These are phyloP conservation scores for Chaetops frenatus DNA, from an alignment of 2,113 vertebrate genomes.

Conservation along the genomic window DNA sequence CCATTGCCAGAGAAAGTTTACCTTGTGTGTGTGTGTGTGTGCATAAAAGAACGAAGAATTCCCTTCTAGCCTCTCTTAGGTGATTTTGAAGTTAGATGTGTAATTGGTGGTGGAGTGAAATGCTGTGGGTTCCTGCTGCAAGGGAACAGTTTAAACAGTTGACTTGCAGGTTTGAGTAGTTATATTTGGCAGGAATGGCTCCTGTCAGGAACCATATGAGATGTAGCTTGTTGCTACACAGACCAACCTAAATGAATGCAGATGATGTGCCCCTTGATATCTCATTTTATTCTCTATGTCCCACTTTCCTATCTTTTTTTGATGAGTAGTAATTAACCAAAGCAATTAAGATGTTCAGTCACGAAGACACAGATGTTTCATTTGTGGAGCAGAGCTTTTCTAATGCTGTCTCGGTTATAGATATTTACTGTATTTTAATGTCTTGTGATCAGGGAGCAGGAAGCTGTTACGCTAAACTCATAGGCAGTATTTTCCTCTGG, in stretches of 20 bases:
- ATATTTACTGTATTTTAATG: constrained; percentile 48
- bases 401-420: constrained; percentile 7
- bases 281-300: constrained; percentile 16
- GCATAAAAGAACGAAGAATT: neutral
- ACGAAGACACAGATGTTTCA: neutral
- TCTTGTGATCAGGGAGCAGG: constrained; percentile 13
- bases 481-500: constrained; percentile 34
- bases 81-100: neutral
- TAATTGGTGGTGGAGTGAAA: neutral
- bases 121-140: neutral
- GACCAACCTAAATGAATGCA: neutral
- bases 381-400: constrained; percentile 30
- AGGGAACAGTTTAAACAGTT: neutral
- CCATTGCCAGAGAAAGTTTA: neutral
- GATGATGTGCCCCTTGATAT: neutral
- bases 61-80: neutral
- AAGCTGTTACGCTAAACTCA: constrained; percentile 40
- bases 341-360: constrained; percentile 45
- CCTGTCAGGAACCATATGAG: neutral
- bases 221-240: neutral
- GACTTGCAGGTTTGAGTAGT: neutral
- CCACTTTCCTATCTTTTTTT: constrained; percentile 33
- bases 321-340: constrained; percentile 56
- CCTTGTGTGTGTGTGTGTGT: neutral
- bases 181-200: neutral